Evolutionary conservation across 2,113 vertebrate species (phyloP), one percentile per base, ranked within the genome.

Genomic region (Tychaedon coryphoeus): DNA sequence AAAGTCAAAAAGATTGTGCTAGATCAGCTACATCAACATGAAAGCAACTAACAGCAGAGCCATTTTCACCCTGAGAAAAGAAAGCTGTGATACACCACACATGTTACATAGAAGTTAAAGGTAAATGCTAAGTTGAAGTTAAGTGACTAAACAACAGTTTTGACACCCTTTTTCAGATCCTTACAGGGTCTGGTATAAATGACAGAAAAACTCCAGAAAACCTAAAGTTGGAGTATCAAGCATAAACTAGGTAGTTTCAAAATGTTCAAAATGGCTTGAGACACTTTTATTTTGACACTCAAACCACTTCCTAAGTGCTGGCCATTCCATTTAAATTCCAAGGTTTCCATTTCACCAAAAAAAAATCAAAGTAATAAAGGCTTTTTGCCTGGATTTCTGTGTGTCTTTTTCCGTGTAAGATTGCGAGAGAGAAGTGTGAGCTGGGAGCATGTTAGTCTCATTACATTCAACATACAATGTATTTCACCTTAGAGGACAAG

Each of bases 171-270:
- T 60, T 53, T 33, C 29, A 72, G 4, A 60, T 34, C 36, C 8
- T 57, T 25, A 54, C 4, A 20, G 3, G 2, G 2, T 5, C 5
- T 74, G 10, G 5, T 43, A 20, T 40, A 75, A 75, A 54, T n/a
- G 20, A 14, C 31, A 56, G 12, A 40, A 26, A 66, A 36, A 14
- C 3, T 29, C 31, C 19, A 43, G 8, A 24, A 88, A 62, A 47
- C 1, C 0, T 54, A 12, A 50, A 3, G 0, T 1, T 36, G 5
- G 6, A 31, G 4, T 25, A 33, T 16, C 12, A 28, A 53, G 2
- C 65, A 9, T 34, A 80, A 76, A 56, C 3, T 5, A 66, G 5
- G 26, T 10, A 3, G 15, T 48, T 77, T 47, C 4, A 66, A 85
- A 74, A 58, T 57, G 4, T 1, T 76, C 61, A n/a, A 72, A 91